Base-by-base conservation (phyloP, 92 coral and sea anemone genomes). In the Siderastrea radians region DNA sequence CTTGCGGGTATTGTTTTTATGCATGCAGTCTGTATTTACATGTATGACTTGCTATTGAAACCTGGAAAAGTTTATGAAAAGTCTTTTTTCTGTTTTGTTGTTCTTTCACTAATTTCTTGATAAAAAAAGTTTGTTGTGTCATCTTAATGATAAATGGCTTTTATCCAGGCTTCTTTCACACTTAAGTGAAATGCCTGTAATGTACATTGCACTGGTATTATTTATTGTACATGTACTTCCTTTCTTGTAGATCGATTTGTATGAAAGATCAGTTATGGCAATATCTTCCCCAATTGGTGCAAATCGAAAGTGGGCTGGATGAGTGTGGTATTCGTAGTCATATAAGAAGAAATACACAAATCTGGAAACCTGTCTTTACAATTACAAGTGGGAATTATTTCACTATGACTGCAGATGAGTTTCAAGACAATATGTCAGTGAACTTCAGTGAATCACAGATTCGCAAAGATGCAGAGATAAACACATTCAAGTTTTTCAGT, bases 291-390 rank as follows among this genome's bases (percentile, higher is more conserved):
- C 78, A 90, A 63, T 85, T 93, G 85, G 85, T 93, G 11, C 94
- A 93, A 85, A 84, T 93, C 65, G 81, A 87, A 86, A 72, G 83
- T 78, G 94, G 88, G 12, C 81, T 93, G 71, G 57, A 75, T 60
- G 82, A 60, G 38, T 78, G 88, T 88, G 94, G 96, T 57, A 85
- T 91, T 79, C 83, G 91, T 16, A 78, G 80, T n/a, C 79, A 64
- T 48, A 80, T 91, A 45, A 87, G 82, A 69, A 88, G 84, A 75
- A 49, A 91, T 47, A 86, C 84, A 26, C 84, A 91, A 82, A 53
- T 88, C 72, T 94, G 96, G 91, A 64, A 94, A 77, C 96, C 96
- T 75, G 94, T 90, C 49, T 90, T 90, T 81, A 83, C 79, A 79
- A 77, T 90, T 81, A 83, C 79, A 79, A 77, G 74, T 92, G 89